These are phyloP conservation scores for Capromys pilorides DNA, from an alignment of 2,797 vertebrate species.

Conservation along the genomic window DNA sequence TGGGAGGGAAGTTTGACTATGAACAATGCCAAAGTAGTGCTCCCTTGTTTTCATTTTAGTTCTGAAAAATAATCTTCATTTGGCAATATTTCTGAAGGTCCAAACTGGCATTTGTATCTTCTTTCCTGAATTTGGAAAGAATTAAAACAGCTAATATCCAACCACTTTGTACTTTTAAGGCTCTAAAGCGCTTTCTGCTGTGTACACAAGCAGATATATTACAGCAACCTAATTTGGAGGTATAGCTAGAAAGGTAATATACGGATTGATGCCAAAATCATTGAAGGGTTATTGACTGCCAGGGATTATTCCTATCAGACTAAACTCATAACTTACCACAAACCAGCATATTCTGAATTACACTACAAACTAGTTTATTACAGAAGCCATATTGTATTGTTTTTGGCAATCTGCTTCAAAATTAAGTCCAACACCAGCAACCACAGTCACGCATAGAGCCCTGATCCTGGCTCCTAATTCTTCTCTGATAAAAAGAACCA, in stretches of 20 bases:
- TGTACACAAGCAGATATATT: background rate
- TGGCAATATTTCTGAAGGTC: background rate
- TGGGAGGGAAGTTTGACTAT: background rate
- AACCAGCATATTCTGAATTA: background rate
- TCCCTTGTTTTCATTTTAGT: slow-evolving; percentile 24
- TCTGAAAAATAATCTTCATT: background rate
- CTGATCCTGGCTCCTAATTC: background rate
- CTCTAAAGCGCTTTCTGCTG: background rate
- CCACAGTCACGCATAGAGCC: background rate
- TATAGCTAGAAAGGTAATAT: background rate
- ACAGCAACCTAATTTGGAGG: background rate
- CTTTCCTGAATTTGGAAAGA: background rate
- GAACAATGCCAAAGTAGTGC: background rate
- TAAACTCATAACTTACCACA: background rate
- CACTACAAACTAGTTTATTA: slow-evolving; percentile 13
- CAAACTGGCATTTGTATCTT: slow-evolving; percentile 15
- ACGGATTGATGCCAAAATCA: background rate
- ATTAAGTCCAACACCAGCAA: background rate
- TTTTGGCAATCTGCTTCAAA: slow-evolving; percentile 19
- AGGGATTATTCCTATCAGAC: slow-evolving; percentile 10
- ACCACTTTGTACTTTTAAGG: background rate
- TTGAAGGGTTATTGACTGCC: background rate
- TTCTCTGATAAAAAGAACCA: background rate
- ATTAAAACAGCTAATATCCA: background rate
- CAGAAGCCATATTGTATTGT: background rate